These are phyloP conservation scores for Puma concolor DNA, from an alignment of 2,113 vertebrate genomes.

Conservation along the genomic window DNA sequence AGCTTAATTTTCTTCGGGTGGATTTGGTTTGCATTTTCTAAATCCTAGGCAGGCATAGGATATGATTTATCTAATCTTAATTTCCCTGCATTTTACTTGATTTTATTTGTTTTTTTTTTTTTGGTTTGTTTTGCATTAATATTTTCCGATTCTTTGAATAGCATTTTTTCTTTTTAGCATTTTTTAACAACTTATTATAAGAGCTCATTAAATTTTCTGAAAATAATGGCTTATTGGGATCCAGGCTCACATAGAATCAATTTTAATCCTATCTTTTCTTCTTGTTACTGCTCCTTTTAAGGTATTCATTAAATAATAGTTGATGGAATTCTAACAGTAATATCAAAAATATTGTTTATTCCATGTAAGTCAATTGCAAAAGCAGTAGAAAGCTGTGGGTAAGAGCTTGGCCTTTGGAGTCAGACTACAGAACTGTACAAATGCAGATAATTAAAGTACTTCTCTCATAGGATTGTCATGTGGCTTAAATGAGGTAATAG, in stretches of 20 bases:
- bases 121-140: not conserved
- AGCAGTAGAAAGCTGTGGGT: not conserved
- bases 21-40: conserved; percentile 13
- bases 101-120: not conserved
- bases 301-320: not conserved
- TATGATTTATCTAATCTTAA: not conserved
- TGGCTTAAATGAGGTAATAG: not conserved
- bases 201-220: not conserved
- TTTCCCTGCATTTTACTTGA: conserved; percentile 21
- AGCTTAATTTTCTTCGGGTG: conserved; percentile 13
- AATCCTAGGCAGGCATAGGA: not conserved
- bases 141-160: not conserved
- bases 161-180: not conserved
- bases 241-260: not conserved
- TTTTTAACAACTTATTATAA: not conserved
- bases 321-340: not conserved
- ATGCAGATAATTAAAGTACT: not conserved
- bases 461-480: not conserved
- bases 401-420: not conserved
- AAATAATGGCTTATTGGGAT: not conserved
- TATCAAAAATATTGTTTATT: not conserved
- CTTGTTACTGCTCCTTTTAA: not conserved
- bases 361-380: not conserved
- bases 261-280: conserved; percentile 4
- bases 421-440: not conserved